Conservation (phyloP, 2,797 vertebrate species). For the Sciurus carolinensis region DNA sequence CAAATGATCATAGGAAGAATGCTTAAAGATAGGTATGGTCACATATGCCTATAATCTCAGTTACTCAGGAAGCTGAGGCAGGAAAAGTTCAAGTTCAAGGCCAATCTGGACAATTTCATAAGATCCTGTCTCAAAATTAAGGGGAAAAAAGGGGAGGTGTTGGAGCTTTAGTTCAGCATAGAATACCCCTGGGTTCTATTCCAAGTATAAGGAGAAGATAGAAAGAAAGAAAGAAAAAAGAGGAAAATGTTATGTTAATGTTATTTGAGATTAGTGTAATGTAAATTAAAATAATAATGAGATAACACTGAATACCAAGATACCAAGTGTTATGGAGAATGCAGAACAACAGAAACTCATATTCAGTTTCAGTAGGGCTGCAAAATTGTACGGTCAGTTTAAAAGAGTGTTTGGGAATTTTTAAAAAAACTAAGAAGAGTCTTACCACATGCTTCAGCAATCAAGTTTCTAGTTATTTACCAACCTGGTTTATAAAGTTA, state of each 20-base stretch:
- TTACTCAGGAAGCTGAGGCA: too few relatives aligned
- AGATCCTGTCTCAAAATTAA: too few relatives aligned
- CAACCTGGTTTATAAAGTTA: background rate
- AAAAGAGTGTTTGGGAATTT: background rate
- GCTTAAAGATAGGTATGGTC: background rate
- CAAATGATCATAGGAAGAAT: background rate
- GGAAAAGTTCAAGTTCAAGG: too few relatives aligned
- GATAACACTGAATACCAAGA: background rate
- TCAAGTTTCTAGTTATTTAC: background rate
- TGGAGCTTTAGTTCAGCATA: too few relatives aligned
- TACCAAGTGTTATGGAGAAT: background rate
- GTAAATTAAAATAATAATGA: too few relatives aligned
- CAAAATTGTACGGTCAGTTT: background rate
- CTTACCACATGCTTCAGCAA: background rate
- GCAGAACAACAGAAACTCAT: background rate
- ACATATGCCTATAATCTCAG: too few relatives aligned
- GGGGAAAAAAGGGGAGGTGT: too few relatives aligned
- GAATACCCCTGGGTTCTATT: too few relatives aligned
- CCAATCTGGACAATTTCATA: too few relatives aligned
- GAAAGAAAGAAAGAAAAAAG: background rate
- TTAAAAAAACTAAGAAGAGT: background rate
- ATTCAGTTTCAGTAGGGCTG: background rate
- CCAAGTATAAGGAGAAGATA: too few relatives aligned
- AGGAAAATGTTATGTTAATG: too few relatives aligned
- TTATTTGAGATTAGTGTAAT: too few relatives aligned